Percentiles rank a stretch among this genome's conserved stretches.
Evolutionary conservation across 2,888 invertebrate species (phyloP).

Genomic region (Cephus rjabovi): DNA sequence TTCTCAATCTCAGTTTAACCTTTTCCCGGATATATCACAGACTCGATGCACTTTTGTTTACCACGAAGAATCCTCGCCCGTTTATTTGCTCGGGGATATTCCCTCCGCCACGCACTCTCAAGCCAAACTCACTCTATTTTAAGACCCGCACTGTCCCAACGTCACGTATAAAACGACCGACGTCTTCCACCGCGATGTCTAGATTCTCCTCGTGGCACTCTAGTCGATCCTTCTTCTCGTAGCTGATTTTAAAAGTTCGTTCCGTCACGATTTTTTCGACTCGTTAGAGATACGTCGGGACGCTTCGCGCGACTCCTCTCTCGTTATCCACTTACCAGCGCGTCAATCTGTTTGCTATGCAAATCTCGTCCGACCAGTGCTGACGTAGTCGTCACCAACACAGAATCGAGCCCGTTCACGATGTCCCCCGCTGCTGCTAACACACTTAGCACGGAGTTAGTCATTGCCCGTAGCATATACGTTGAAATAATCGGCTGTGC

Average conservation of each 20-base stretch:
- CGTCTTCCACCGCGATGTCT: neutral
- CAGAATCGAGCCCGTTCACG: constrained; percentile 36
- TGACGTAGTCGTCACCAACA: constrained; percentile 50
- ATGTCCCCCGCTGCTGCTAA: constrained; percentile 50
- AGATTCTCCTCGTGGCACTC: neutral
- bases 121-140: constrained; percentile 2
- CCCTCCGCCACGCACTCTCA: neutral
- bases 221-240: neutral
- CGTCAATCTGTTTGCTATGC: constrained; percentile 65
- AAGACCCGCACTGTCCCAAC: constrained; percentile 1
- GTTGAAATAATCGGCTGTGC: constrained; percentile 24
- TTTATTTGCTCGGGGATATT: constrained; percentile 1
- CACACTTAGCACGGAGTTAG: constrained; percentile 53
- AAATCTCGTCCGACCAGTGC: constrained; percentile 61
- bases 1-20: neutral
- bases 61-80: neutral
- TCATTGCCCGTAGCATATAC: constrained; percentile 49
- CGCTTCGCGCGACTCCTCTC: constrained; percentile 35
- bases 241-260: neutral
- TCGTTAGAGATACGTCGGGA: neutral
- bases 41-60: constrained; percentile 4
- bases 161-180: neutral
- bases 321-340: constrained; percentile 61
- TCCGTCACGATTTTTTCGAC: constrained; percentile 5
- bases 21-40: constrained; percentile 4